Conservation (phyloP, 2,797 vertebrate genomes). For the Eurystomus glaucurus region DNA sequence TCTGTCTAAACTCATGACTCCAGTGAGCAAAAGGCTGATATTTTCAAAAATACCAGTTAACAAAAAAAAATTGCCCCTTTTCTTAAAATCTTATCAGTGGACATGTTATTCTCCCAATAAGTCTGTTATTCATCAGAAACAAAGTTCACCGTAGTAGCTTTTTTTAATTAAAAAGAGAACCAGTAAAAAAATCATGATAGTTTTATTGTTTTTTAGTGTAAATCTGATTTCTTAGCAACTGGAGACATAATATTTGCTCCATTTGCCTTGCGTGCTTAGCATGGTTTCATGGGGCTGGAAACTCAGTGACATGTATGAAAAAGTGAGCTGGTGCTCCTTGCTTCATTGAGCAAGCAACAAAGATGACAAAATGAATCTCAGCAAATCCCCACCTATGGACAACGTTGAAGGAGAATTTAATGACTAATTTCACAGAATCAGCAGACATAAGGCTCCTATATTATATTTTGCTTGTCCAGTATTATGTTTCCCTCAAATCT, state of each 20-base stretch:
- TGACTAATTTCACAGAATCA: background rate
- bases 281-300: background rate
- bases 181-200: background rate
- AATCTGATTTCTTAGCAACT: slow-evolving; percentile 30
- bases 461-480: background rate
- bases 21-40: background rate
- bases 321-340: background rate
- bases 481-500: background rate
- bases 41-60: background rate
- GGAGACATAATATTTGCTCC: background rate
- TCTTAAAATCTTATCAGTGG: background rate
- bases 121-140: background rate
- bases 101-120: background rate
- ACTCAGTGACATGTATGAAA: background rate
- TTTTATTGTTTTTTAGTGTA: background rate
- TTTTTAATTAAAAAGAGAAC: background rate
- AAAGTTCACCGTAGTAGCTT: background rate
- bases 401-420: background rate
- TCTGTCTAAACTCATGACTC: background rate
- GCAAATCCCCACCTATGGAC: background rate
- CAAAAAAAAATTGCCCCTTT: background rate
- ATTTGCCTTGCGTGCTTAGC: background rate
- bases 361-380: background rate
- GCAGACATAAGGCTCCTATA: background rate
- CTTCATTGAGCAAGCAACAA: background rate